Conservation (phyloP, 2,797 vertebrate species). For the Hybognathus amarus region DNA sequence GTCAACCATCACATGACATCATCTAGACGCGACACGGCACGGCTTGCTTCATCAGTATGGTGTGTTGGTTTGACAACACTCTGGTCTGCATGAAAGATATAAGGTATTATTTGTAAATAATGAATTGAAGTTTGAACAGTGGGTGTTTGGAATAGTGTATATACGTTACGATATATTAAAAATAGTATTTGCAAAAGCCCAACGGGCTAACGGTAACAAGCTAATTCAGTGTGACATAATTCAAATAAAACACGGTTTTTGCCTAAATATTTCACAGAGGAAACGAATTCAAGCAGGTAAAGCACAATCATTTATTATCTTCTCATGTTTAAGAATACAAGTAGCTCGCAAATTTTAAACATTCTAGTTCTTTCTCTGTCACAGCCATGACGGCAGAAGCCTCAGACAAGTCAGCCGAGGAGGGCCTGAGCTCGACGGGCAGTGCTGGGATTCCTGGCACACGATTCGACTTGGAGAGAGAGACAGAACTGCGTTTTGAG, state of each 20-base stretch:
- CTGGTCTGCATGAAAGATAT: neutral
- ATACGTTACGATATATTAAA: neutral
- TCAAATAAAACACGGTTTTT: neutral
- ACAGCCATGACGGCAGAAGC: slow-evolving; percentile 76
- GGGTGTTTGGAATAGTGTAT: neutral
- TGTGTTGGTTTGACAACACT: neutral
- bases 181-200: neutral
- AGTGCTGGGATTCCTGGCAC: slow-evolving; percentile 68
- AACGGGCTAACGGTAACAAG: neutral
- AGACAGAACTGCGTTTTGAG: slow-evolving; percentile 96
- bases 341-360: neutral
- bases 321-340: neutral
- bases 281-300: neutral
- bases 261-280: neutral
- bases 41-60: neutral
- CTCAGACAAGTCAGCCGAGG: slow-evolving; percentile 74
- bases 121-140: neutral
- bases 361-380: neutral
- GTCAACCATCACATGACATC: neutral
- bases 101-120: neutral
- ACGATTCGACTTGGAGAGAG: slow-evolving; percentile 91
- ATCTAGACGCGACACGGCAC: neutral
- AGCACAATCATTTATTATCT: neutral
- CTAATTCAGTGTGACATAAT: neutral
- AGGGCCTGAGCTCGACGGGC: slow-evolving; percentile 61